Evolutionary conservation across 2,888 invertebrate genomes (phyloP), one percentile per base, ranked within the genome.

Genomic region (Clistopyga incitator): DNA sequence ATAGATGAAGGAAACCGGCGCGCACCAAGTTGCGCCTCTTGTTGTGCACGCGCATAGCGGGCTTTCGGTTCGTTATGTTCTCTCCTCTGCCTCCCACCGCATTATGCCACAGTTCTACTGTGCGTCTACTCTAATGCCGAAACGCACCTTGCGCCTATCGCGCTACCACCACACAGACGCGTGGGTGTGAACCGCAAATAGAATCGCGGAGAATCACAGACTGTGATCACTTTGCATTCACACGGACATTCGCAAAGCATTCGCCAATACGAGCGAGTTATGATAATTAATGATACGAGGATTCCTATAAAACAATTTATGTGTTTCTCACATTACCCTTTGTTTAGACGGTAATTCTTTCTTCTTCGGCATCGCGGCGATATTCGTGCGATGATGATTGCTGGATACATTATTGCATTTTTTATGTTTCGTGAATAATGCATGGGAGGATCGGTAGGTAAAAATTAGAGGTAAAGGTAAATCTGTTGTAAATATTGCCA

Each of bases 1-100:
- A 92, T 92, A 92, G 91, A 92, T 92, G 92, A 87, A 91, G 90
- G 90, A 91, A 91, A 88, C 76, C 72, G 42, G 64, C 74, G 80
- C 79, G 59, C 65, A 68, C 75, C 85, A 81, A 90, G 89, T 90
- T 89, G 87, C 87, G 76, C 83, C 77, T 76, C 78, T 80, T 84
- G 76, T 84, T 65, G 67, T 77, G 56, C 64, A 56, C 54, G 59
- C 54, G 71, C 50, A 70, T 70, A 75, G 74, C 68, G 74, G 52
- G n/a, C 25, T 77, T 72, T 76, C 68, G n/a, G 71, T 64, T 81
- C 72, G 47, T 71, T 64, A 47, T 11, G 20, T 59, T 56, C 54
- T 72, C 15, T 34, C 56, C 42, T 59, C 70, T 56, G 18, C 25
- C 34, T 52, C 34, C 11, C 38, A 10, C 42, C 25, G 15, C 34